phyloP scores from a whole-genome alignment of 2,113 vertebrate genomes.

The Podarcis cretensis region DNA sequence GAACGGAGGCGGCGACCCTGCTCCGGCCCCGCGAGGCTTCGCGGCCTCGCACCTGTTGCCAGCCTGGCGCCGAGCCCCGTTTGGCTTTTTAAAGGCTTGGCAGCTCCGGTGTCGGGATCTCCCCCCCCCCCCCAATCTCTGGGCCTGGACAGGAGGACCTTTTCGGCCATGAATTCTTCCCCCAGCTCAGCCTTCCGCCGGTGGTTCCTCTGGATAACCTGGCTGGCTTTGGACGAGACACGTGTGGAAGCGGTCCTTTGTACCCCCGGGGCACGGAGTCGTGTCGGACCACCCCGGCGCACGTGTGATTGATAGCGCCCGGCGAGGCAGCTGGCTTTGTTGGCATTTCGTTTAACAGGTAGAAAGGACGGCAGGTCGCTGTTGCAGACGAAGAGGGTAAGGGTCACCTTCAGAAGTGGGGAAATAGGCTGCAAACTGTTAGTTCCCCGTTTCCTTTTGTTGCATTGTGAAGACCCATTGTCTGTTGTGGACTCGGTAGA shows the following conservation, averaged over 20 bases:
- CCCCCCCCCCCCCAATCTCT: background rate
- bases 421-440: background rate
- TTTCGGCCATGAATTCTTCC: background rate
- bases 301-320: background rate
- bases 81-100: background rate
- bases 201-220: no score
- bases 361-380: no score
- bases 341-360: background rate
- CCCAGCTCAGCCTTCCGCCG: no score
- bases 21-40: background rate
- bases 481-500: background rate
- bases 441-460: background rate
- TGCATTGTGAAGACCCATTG: background rate
- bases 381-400: background rate
- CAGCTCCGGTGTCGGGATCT: background rate
- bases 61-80: background rate
- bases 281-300: background rate
- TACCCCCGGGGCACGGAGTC: background rate
- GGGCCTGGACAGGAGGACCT: background rate
- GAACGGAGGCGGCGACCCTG: no score
- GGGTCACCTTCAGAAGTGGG: background rate
- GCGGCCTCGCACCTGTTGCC: conserved; percentile 46
- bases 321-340: background rate
- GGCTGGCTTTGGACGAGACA: background rate
- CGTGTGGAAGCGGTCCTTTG: background rate